These are phyloP conservation scores for Papilio helenus DNA, from an alignment of 1,140 invertebrate genomes.

Conservation along the genomic window DNA sequence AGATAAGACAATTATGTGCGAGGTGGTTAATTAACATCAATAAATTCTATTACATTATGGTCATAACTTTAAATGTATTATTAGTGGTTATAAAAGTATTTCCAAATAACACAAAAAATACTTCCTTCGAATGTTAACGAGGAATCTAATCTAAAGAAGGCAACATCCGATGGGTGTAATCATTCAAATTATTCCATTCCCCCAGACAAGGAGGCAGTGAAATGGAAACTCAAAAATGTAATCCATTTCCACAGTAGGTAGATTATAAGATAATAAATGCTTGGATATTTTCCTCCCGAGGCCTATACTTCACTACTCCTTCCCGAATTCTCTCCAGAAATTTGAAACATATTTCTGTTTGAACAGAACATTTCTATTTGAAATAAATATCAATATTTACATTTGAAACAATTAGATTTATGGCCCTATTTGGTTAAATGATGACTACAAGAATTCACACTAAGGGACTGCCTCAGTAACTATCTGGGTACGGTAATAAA, in stretches of 20 bases:
- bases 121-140: conserved; percentile 25
- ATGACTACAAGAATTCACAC: too few relatives aligned
- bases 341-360: conserved; percentile 6
- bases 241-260: conserved; percentile 61
- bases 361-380: background rate
- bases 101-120: conserved; percentile 14
- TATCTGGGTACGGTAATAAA: too few relatives aligned
- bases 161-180: conserved; percentile 49
- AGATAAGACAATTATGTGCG: too few relatives aligned
- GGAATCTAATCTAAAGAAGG: conserved; percentile 50
- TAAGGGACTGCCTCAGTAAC: too few relatives aligned
- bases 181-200: conserved; percentile 54
- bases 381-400: too few relatives aligned
- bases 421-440: background rate
- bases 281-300: conserved; percentile 48
- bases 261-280: conserved; percentile 57
- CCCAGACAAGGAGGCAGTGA: conserved; percentile 54
- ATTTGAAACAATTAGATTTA: too few relatives aligned
- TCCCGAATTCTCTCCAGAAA: conserved; percentile 41
- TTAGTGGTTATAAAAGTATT: background rate
- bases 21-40: too few relatives aligned
- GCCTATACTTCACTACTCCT: conserved; percentile 44
- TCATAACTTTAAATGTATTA: background rate
- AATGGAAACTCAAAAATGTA: conserved; percentile 68
- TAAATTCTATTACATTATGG: too few relatives aligned